Base-by-base conservation (phyloP, 1,140 invertebrate genomes). In the Lordiphosa mommai region DNA sequence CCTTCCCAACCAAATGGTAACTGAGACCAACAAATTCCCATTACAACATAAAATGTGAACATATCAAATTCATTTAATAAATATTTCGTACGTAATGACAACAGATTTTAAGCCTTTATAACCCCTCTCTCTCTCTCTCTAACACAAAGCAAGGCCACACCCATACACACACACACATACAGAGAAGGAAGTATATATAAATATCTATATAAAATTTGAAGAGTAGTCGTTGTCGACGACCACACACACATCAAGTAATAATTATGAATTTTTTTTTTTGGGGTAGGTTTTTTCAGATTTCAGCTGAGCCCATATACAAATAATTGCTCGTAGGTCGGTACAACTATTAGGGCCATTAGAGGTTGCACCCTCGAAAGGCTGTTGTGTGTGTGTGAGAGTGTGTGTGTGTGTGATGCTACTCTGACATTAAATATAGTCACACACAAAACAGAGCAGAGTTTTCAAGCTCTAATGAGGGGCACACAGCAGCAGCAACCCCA, bases 241-340 rank as follows among this genome's bases (percentile, higher is more conserved):
- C 61, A 69, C 66, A 63, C 61, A 69, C 66, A 63, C 60, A 69
- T 69, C 61, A 69, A 60, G 61, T 64, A 44, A 68, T 68, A 69
- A 69, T 69, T 69, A 69, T 69, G 50, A 29, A 43, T 46, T 29
- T 30, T 32, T 16, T 14, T 60, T 20, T 51, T 66, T 70, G 57
- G 67, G 67, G 63, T 70, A 70, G 67, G 57, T 70, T 70, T 69
- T 40, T 55, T 10, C 3, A 43, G 20, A 48, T 44, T 12, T 10
- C 10, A 17, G 41, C 16, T 16, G 38, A n/a, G 33, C 14, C 20
- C 38, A 40, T 29, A 23, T 27, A 23, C n/a, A 43, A 36, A 53
- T 46, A 56, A 55, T 65, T 69, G 56, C 40, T 44, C 16, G 33
- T 59, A 65, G 53, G 66, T 60, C 51, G 38, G 56, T 20, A 12